Conservation (phyloP, 2,797 vertebrate species). For the Siniperca scherzeri region DNA sequence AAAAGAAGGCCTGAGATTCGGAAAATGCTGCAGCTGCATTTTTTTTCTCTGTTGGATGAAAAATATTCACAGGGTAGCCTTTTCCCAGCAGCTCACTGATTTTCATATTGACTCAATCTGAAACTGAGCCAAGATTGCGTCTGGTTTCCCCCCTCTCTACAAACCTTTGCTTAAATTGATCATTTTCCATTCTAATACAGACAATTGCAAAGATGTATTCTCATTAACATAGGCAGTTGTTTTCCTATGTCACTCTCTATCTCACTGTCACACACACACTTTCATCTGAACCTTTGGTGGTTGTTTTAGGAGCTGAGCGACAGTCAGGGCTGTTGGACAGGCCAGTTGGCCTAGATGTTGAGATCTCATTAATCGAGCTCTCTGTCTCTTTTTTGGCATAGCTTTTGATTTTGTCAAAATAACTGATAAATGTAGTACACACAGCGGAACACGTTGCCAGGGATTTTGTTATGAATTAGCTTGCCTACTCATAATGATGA, state of each 20-base stretch:
- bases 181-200: conserved; percentile 48
- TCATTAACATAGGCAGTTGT: conserved; percentile 31
- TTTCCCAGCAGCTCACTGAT: conserved; percentile 57
- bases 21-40: conserved; percentile 47
- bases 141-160: conserved; percentile 24
- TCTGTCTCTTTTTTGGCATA: conserved; percentile 44
- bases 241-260: conserved; percentile 3
- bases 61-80: conserved; percentile 49
- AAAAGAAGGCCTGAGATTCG: conserved; percentile 41
- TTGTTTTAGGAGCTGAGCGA: conserved; percentile 16
- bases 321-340: conserved; percentile 22
- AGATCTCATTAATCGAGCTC: conserved; percentile 52
- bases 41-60: conserved; percentile 50
- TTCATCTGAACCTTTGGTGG: conserved; percentile 27
- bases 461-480: conserved; percentile 37
- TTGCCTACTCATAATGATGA: conserved; percentile 28
- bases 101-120: conserved; percentile 69
- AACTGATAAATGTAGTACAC: conserved; percentile 46
- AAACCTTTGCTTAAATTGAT: conserved; percentile 66
- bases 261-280: conserved; percentile 14
- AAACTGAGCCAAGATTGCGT: conserved; percentile 50
- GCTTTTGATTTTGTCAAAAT: conserved; percentile 57
- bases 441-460: conserved; percentile 25
- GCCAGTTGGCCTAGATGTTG: conserved; percentile 38
- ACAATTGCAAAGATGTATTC: conserved; percentile 45